These are phyloP conservation scores for Sinelater perroti DNA, from an alignment of 2,888 invertebrate genomes.

Conservation along the genomic window DNA sequence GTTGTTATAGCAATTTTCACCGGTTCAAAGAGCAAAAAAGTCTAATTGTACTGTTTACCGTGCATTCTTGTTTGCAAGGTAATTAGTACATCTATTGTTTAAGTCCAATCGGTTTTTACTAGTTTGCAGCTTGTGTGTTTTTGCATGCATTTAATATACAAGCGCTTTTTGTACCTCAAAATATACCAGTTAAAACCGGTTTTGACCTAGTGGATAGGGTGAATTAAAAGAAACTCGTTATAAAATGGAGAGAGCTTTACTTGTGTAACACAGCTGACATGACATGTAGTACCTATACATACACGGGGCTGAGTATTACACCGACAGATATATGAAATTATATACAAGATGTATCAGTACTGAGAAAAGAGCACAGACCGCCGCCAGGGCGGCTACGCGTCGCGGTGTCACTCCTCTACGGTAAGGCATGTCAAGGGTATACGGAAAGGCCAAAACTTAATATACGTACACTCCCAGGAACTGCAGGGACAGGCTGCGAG, in stretches of 20 bases:
- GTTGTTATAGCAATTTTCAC: too few species aligned
- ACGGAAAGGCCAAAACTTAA: conserved; percentile 54
- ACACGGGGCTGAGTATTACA: conserved; percentile 61
- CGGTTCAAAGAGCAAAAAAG: too few species aligned
- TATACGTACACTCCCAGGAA: conserved; percentile 52
- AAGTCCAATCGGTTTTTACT: too few species aligned
- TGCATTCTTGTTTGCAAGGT: too few species aligned
- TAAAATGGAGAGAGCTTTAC: conserved; percentile 64
- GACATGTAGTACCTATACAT: conserved; percentile 62
- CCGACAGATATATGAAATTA: conserved; percentile 54
- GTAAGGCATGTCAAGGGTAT: conserved; percentile 58
- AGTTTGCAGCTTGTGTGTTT: too few species aligned
- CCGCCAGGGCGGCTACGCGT: conserved; percentile 37
- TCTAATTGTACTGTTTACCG: too few species aligned
- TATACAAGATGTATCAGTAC: conserved; percentile 50
- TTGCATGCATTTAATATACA: too few species aligned
- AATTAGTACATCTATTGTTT: too few species aligned
- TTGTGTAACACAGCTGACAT: conserved; percentile 63
- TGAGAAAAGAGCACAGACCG: conserved; percentile 50
- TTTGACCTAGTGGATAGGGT: conserved; percentile 4
- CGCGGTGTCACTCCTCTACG: conserved; percentile 55
- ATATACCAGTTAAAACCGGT: too few species aligned
- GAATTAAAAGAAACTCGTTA: conserved; percentile 39
- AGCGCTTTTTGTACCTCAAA: too few species aligned
- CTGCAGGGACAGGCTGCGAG: conserved; percentile 52